Evolutionary conservation across 23 tunicate species (phyloP).

Genomic region (Ciona savignyi): DNA sequence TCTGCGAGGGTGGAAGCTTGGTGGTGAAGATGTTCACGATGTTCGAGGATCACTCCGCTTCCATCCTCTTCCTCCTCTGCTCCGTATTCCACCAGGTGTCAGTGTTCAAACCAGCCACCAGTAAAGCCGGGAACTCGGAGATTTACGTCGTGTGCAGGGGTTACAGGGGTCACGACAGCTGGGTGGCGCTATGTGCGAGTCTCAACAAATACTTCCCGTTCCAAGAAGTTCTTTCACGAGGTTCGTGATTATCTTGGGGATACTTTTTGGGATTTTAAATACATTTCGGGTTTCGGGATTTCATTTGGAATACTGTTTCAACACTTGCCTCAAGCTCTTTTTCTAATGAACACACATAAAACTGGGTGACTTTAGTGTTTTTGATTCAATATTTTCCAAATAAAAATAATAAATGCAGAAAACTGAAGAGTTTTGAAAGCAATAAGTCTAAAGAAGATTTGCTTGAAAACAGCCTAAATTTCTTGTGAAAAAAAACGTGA

Average conservation of each 20-base stretch:
- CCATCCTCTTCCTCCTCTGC: slow-evolving; percentile 42
- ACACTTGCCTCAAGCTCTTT: no score
- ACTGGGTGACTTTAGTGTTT: no score
- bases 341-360: no score
- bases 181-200: neutral
- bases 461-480: no score
- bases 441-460: no score
- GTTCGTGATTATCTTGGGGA: neutral
- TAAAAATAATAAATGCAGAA: no score
- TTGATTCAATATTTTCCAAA: no score
- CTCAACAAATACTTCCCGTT: slow-evolving; percentile 31
- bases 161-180: slow-evolving; percentile 32
- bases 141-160: slow-evolving; percentile 68
- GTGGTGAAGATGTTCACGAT: slow-evolving; percentile 80
- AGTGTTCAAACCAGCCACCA: slow-evolving; percentile 71
- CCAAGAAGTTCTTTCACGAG: slow-evolving; percentile 2
- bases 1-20: slow-evolving; percentile 48
- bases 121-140: slow-evolving; percentile 92
- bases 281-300: no score
- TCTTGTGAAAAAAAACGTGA: no score
- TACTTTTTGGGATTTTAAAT: no score
- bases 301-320: no score
- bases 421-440: no score
- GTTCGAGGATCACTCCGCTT: slow-evolving; percentile 60
- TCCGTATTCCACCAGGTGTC: slow-evolving; percentile 40